These are phyloP conservation scores for Rhizoglyphus robini DNA, from an alignment of 1,140 invertebrate species.

Conservation along the genomic window DNA sequence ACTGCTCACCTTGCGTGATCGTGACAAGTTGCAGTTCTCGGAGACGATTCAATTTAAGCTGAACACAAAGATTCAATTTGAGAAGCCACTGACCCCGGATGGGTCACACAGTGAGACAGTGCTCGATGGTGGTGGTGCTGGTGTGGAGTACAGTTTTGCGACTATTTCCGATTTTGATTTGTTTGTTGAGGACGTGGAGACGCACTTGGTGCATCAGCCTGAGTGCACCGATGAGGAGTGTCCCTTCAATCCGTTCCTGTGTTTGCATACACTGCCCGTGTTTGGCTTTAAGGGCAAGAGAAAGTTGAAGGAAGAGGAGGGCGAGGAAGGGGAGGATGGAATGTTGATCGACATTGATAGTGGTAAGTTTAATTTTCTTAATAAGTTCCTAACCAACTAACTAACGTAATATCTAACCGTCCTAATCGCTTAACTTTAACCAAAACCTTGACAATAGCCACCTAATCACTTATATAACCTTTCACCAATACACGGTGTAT, in stretches of 20 bases:
- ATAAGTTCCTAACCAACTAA: too few relatives aligned
- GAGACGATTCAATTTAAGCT: neutral
- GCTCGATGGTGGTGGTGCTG: neutral
- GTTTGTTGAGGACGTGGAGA: neutral
- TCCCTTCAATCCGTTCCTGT: neutral
- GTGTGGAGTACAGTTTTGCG: neutral
- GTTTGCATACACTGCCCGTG: too few relatives aligned
- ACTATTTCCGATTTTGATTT: neutral
- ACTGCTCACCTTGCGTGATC: slow-evolving; percentile 27
- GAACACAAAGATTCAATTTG: neutral
- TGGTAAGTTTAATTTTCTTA: too few relatives aligned
- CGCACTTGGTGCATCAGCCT: neutral
- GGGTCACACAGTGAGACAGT: neutral
- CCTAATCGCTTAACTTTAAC: too few relatives aligned
- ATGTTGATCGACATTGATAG: too few relatives aligned
- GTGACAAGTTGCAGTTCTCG: neutral
- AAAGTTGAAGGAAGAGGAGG: too few relatives aligned
- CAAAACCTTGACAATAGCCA: too few relatives aligned
- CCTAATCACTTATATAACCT: too few relatives aligned
- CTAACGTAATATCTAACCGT: too few relatives aligned
- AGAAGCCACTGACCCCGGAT: neutral
- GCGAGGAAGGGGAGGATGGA: too few relatives aligned
- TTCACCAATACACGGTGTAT: too few relatives aligned
- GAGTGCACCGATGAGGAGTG: neutral
- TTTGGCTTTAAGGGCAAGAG: too few relatives aligned